phyloP scores from a whole-genome alignment of 2,797 vertebrate genomes.

The Falco concolor region DNA sequence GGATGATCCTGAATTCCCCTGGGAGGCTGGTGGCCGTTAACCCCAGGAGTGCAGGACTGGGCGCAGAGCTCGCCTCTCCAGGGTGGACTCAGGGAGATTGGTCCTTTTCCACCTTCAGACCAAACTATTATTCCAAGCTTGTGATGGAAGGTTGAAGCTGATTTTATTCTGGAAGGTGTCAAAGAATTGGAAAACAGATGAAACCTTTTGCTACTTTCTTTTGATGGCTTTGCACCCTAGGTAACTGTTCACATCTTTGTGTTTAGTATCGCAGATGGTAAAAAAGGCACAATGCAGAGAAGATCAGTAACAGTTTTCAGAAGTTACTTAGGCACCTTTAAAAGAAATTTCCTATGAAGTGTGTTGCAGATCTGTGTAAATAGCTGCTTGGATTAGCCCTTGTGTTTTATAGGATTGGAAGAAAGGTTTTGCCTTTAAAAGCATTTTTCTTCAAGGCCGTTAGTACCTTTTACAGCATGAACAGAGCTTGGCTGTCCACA shows the following conservation, averaged over 20 bases:
- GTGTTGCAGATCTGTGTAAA: not conserved
- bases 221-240: not conserved
- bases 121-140: not conserved
- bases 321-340: not conserved
- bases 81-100: fast-evolving
- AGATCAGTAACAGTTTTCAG: not conserved
- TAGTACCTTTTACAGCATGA: no score
- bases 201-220: not conserved
- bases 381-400: not conserved
- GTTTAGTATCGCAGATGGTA: not conserved
- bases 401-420: not conserved
- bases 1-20: not conserved
- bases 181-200: not conserved
- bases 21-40: not conserved
- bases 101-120: not conserved
- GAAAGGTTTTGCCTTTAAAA: not conserved
- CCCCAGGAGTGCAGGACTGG: not conserved
- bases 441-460: not conserved
- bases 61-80: not conserved
- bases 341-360: no score
- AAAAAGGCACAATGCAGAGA: not conserved
- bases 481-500: not conserved
- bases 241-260: not conserved
- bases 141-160: not conserved
- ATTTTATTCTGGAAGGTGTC: not conserved